Evolutionary conservation across 2,888 invertebrate species (phyloP).

Genomic region (Balanococcus diminutus): DNA sequence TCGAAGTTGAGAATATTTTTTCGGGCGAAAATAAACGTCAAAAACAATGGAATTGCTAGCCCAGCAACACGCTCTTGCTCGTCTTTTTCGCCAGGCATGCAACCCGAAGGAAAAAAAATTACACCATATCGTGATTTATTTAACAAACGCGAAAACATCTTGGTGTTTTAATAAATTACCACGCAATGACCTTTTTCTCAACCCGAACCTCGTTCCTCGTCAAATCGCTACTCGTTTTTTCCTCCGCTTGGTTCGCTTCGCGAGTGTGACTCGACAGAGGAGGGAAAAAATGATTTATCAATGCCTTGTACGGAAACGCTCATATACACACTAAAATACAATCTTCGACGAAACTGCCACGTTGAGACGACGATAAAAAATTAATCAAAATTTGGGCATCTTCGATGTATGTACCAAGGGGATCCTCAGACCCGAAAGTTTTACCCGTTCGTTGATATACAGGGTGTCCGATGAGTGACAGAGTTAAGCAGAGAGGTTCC

Average conservation of each 20-base stretch:
- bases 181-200: constrained; percentile 1
- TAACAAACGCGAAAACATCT: not conserved
- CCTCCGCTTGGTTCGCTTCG: not conserved
- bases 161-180: constrained; percentile 6
- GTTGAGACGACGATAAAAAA: not conserved
- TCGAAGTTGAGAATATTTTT: too few species aligned
- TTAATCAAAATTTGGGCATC: not conserved
- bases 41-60: not conserved
- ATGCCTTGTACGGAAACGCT: not conserved
- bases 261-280: not conserved
- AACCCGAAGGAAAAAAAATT: not conserved
- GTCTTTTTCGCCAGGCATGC: not conserved
- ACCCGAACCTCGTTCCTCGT: not conserved
- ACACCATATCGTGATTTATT: constrained; percentile 4
- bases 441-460: too few species aligned
- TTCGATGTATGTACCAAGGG: not conserved
- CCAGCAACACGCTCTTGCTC: not conserved
- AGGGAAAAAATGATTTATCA: not conserved
- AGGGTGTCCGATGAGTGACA: too few species aligned
- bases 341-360: not conserved
- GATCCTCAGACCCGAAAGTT: too few species aligned
- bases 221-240: constrained; percentile 23
- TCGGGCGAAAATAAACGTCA: not conserved
- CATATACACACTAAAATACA: not conserved
- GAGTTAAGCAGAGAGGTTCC: too few species aligned